A percentile compares a stretch with the other conserved stretches of the same genome.
phyloP scores from a whole-genome alignment of 2,113 vertebrate species.

The Poeciliopsis retropinna region DNA sequence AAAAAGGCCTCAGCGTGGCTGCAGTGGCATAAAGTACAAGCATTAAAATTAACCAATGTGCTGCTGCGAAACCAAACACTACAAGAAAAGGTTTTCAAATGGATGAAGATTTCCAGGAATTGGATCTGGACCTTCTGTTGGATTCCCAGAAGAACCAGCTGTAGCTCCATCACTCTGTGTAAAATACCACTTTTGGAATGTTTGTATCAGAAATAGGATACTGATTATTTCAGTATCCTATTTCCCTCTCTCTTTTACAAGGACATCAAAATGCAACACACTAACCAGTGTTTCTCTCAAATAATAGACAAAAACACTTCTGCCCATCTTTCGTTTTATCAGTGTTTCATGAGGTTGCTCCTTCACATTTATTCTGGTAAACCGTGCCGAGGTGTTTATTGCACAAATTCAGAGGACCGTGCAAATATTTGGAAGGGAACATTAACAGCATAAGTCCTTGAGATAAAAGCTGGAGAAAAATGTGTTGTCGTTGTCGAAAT shows the following conservation, averaged over 20 bases:
- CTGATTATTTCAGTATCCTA: neutral
- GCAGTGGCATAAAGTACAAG: neutral
- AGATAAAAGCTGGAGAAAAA: neutral
- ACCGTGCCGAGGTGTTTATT: neutral
- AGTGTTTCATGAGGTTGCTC: neutral
- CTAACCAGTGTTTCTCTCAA: neutral
- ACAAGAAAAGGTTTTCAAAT: neutral
- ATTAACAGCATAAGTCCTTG: neutral
- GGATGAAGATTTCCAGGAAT: neutral
- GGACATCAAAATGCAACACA: slow-evolving; percentile 5
- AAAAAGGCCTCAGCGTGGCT: slow-evolving; percentile 7
- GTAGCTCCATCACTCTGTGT: neutral
- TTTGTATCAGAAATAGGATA: no score
- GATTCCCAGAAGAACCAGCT: slow-evolving; percentile 5
- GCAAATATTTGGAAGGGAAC: neutral
- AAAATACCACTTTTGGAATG: neutral
- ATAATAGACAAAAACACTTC: neutral
- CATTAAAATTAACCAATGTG: slow-evolving; percentile 16
- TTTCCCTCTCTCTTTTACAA: neutral
- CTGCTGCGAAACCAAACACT: neutral
- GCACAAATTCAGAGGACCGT: neutral
- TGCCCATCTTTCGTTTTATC: neutral
- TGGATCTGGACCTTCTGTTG: neutral
- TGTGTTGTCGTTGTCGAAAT: no score
- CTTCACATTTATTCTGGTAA: neutral